Percentiles rank a stretch among this genome's conserved stretches.
Evolutionary conservation across 2,113 vertebrate species (phyloP).

Genomic region (Circaetus cinerascens): DNA sequence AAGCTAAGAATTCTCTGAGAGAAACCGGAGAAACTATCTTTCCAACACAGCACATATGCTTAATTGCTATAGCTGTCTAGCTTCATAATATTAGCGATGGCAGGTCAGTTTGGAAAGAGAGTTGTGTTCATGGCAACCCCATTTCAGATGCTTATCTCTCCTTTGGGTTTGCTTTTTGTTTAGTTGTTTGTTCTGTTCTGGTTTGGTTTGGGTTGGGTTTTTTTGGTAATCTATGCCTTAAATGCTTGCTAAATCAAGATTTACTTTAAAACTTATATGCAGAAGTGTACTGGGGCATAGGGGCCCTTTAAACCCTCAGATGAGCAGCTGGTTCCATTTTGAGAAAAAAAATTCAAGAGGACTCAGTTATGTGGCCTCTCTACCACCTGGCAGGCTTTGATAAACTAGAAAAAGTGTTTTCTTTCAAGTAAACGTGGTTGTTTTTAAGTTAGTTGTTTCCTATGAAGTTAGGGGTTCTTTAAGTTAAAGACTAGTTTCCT

Average conservation of each 20-base stretch:
- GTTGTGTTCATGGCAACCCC: background rate
- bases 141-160: background rate
- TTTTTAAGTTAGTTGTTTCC: background rate
- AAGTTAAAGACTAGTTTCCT: background rate
- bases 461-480: background rate
- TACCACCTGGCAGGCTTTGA: background rate
- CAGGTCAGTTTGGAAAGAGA: background rate
- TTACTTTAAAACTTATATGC: background rate
- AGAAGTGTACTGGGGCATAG: background rate
- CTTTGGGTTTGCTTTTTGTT: background rate
- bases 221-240: background rate
- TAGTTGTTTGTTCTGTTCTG: background rate
- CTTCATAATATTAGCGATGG: background rate
- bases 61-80: background rate
- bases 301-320: background rate
- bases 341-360: fast-evolving
- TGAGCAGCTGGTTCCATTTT: background rate
- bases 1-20: background rate
- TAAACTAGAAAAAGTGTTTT: background rate
- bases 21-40: background rate
- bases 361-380: background rate
- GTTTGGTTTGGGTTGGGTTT: background rate
- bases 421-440: background rate
- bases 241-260: background rate
- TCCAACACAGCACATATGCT: background rate